Conservation (phyloP, 2,113 vertebrate species). For the Paratilapia polleni region DNA sequence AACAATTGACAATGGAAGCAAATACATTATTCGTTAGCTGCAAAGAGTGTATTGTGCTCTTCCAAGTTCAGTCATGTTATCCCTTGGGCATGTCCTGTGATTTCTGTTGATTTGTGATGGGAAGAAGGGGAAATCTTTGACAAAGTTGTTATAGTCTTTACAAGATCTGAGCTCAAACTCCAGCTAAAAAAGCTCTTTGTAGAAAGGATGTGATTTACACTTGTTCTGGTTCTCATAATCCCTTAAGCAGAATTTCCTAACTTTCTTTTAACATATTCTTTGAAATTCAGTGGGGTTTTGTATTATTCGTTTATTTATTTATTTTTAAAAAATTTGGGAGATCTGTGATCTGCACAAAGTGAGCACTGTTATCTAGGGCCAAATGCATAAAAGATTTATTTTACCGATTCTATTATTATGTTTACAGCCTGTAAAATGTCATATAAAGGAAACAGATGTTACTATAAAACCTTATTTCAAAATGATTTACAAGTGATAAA, state of each 20-base stretch:
- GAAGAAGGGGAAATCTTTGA: background rate
- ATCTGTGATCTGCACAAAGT: background rate
- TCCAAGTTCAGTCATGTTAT: background rate
- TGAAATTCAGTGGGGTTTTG: background rate
- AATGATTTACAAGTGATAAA: background rate
- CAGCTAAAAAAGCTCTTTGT: background rate
- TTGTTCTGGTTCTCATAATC: background rate
- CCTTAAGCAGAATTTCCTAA: background rate
- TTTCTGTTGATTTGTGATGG: background rate
- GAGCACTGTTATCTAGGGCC: background rate
- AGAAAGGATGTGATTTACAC: background rate
- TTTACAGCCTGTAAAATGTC: background rate
- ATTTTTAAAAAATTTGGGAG: background rate
- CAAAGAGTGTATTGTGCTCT: background rate
- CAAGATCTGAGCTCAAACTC: background rate
- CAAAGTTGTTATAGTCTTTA: background rate
- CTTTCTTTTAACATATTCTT: background rate
- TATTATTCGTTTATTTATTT: background rate
- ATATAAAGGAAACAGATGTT: background rate
- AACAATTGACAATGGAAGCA: background rate
- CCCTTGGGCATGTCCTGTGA: slow-evolving; percentile 1
- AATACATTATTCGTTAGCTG: background rate
- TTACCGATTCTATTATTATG: background rate
- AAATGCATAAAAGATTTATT: background rate
- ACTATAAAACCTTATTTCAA: background rate